A percentile compares a stretch with the other conserved stretches of the same genome.
Conservation (phyloP, 1,140 invertebrate genomes). For the Brachionus plicatilis region DNA sequence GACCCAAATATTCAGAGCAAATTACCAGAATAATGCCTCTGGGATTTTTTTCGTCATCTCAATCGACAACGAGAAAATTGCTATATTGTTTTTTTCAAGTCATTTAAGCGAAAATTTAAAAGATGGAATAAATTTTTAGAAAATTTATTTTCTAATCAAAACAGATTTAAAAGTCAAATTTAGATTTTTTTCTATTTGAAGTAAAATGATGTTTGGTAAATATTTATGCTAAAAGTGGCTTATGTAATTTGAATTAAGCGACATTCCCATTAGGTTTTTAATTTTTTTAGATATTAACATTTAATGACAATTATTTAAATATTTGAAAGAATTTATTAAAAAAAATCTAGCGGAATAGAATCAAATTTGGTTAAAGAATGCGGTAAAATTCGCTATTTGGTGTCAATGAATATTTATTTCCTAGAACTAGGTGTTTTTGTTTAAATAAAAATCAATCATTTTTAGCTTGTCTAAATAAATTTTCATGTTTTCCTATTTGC, state of each 20-base stretch:
- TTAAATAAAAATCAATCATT: neutral
- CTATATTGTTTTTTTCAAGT: neutral
- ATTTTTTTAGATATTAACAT: neutral
- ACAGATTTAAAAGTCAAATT: neutral
- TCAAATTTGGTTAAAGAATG: neutral
- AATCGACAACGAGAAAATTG: neutral
- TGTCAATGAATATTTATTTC: neutral
- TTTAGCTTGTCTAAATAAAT: neutral
- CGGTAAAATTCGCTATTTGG: neutral
- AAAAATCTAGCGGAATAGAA: neutral
- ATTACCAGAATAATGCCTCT: neutral
- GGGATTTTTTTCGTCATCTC: neutral
- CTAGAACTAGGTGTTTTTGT: neutral
- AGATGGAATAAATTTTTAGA: neutral
- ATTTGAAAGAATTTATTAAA: neutral
- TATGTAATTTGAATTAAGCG: neutral
- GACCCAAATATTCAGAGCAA: neutral
- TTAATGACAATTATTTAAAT: neutral
- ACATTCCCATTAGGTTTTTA: neutral
- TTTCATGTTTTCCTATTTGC: neutral
- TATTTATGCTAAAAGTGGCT: neutral
- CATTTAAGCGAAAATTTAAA: neutral
- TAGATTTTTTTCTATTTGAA: neutral
- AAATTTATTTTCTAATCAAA: neutral
- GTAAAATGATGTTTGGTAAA: neutral